phyloP scores from a whole-genome alignment of 2,797 vertebrate genomes.

The Erethizon dorsatum region DNA sequence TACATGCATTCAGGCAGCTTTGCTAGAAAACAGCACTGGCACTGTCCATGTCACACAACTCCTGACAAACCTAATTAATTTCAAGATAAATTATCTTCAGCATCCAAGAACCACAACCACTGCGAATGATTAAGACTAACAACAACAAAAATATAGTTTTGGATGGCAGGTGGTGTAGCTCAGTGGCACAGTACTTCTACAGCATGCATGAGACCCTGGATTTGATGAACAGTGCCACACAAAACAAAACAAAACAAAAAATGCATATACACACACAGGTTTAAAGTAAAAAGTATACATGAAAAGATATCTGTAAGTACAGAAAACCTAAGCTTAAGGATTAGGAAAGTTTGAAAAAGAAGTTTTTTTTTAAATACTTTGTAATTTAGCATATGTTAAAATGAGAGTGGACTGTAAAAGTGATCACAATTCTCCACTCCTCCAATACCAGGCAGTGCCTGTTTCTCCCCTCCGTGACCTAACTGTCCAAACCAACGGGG shows the following conservation, averaged over 20 bases:
- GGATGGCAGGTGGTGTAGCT: background rate
- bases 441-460: background rate
- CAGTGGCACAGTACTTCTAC: background rate
- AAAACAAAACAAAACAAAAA: background rate
- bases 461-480: background rate
- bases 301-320: background rate
- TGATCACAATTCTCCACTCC: background rate
- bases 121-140: slow-evolving; percentile 26
- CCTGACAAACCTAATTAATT: slow-evolving; percentile 5
- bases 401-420: background rate
- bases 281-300: background rate
- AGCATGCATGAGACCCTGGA: background rate
- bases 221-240: background rate
- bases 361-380: background rate
- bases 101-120: background rate
- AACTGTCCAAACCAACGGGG: background rate
- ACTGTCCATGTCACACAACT: background rate
- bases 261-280: background rate
- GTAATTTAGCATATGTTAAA: background rate
- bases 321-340: slow-evolving; percentile 25
- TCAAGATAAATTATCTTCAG: slow-evolving; percentile 22
- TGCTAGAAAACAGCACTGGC: background rate
- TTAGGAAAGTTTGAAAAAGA: background rate
- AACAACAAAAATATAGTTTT: background rate
- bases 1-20: background rate